Base-by-base conservation (phyloP, 2,113 vertebrate species). In the Neopipo cinnamomea region DNA sequence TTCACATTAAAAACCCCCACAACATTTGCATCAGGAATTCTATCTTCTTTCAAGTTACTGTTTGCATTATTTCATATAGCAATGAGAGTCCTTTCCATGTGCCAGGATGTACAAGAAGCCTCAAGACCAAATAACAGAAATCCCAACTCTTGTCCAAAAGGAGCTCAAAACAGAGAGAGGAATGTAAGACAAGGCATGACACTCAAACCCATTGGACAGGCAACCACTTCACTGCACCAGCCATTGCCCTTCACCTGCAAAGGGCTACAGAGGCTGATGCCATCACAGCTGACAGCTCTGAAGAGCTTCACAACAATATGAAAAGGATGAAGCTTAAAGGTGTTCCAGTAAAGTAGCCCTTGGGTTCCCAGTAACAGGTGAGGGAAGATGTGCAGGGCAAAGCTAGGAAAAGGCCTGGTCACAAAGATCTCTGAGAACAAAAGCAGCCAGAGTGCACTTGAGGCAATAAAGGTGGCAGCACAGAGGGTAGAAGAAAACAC, bases 181-280 rank as follows among this genome's bases (percentile, higher is more conserved):
- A 85, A 53, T 11, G 12, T 5, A 58, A 47, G 14, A 63, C 1
- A 2, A 67, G 12, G 22, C 84, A 76, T 14, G 20, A 68, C 23
- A 39, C 8, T 58, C 14, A 28, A 46, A 4, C 19, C 11, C 3
- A 0, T 5, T 30, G 11, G n/a, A 62, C 23, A 49, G 44, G 27
- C 1, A 1, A 76, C 8, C 28, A 58, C 65, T 44, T 73, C 61
- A 53, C 35, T 35, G 21, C 1, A 1, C n/a, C 9, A n/a, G 30
- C 39, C 31, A 44, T 16, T 4, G 2, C 21, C 19, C 18, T 67
- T 41, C 17, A 30, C 16, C 47, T 41, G 39, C 41, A n/a, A 62
- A 72, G 24, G 21, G 28, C 39, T 66, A 20, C 6, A 46, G 31
- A 76, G 59, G 30, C 25, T 52, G 63, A 73, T 88, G 41, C 37